phyloP scores from a whole-genome alignment of 2,888 invertebrate species.

The Acrobasis repandana region DNA sequence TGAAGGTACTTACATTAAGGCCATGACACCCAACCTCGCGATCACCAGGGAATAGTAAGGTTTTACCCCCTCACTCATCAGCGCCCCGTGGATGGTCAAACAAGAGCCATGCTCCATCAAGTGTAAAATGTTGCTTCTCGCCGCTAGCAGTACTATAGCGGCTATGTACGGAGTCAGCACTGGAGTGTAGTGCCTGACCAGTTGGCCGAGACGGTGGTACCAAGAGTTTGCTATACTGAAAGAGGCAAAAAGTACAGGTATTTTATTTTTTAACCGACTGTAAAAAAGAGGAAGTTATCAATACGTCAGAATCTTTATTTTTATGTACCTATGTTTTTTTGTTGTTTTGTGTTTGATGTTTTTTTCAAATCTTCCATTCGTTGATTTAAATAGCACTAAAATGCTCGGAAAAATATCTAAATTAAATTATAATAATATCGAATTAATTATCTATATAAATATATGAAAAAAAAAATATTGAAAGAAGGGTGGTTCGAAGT shows the following conservation, averaged over 20 bases:
- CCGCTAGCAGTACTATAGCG: conserved; percentile 84
- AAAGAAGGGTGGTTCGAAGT: no score
- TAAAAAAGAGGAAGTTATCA: no score
- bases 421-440: no score
- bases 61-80: conserved; percentile 81
- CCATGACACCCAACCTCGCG: conserved; percentile 68
- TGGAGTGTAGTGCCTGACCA: conserved; percentile 86
- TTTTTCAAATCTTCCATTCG: no score
- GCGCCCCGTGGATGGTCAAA: conserved; percentile 79
- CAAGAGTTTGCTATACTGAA: conserved; percentile 82
- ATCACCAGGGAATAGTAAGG: conserved; percentile 81
- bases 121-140: conserved; percentile 61
- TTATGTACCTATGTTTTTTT: no score
- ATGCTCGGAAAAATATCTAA: no score
- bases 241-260: conserved; percentile 29
- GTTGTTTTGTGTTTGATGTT: no score
- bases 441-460: no score
- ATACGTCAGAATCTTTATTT: no score
- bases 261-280: conserved; percentile 6
- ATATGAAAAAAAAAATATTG: no score
- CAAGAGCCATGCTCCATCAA: conserved; percentile 50
- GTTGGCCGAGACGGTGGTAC: conserved; percentile 83
- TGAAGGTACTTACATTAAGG: conserved; percentile 68
- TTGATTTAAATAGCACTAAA: no score
- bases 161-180: conserved; percentile 86